phyloP scores from a whole-genome alignment of 2,113 vertebrate genomes.

The Lonchura striata region DNA sequence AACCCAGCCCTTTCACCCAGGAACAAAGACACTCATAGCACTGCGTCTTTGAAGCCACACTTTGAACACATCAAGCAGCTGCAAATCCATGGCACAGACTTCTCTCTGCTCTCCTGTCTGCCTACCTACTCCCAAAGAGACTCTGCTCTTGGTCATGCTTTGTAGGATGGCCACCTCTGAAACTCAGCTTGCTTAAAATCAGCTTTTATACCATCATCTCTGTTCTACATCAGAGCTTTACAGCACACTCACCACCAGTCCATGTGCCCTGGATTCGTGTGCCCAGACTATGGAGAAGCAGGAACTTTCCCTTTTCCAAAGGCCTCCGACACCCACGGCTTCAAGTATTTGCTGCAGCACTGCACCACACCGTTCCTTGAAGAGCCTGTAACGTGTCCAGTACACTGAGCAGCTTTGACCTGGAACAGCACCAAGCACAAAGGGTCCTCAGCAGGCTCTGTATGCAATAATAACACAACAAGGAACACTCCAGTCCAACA shows the following conservation, averaged over 20 bases:
- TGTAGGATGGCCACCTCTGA: slow-evolving; percentile 6
- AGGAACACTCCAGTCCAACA: background rate
- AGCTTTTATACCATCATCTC: background rate
- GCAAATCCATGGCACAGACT: background rate
- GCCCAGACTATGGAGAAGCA: fast-evolving
- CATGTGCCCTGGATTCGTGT: fast-evolving
- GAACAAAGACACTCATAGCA: background rate
- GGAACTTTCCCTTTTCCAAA: background rate
- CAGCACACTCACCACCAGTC: background rate
- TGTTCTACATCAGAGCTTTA: background rate
- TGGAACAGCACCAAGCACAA: slow-evolving; percentile 5
- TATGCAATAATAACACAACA: background rate
- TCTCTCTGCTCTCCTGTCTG: background rate
- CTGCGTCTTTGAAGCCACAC: background rate
- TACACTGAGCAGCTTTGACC: background rate
- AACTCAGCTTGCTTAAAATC: background rate
- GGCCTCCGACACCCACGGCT: background rate
- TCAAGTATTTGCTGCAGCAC: background rate
- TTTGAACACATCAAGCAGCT: background rate
- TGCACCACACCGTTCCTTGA: fast-evolving
- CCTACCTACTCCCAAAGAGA: background rate
- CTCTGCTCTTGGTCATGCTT: background rate
- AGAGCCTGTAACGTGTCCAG: background rate
- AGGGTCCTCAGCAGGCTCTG: background rate
- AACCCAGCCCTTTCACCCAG: background rate